Conservation (phyloP, 2,888 invertebrate species). For the Leptopilina syphax region DNA sequence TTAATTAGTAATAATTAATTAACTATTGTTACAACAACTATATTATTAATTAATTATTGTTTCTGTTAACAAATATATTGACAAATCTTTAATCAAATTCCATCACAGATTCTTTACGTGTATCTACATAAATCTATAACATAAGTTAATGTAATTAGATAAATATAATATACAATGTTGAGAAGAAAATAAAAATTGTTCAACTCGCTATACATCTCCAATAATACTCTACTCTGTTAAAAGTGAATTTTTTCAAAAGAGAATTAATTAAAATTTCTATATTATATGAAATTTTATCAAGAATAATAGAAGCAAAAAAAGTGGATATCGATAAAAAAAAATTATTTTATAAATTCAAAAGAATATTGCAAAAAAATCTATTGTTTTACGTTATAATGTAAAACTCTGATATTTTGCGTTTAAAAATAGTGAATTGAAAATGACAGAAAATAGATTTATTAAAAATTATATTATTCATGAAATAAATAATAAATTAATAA, state of each 20-base stretch:
- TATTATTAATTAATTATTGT: too few relatives aligned
- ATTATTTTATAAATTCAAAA: neutral
- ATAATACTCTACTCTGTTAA: neutral
- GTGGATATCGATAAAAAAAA: neutral
- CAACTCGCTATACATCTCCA: neutral
- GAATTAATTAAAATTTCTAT: neutral
- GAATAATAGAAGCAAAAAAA: neutral
- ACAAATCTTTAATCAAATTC: too few relatives aligned
- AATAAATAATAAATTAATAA: neutral
- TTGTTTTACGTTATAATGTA: too few relatives aligned
- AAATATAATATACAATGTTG: neutral
- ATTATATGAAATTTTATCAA: too few relatives aligned
- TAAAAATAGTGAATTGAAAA: neutral
- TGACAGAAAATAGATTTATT: neutral
- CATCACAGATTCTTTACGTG: neutral
- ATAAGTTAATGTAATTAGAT: constrained; percentile 9
- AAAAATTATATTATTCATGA: neutral
- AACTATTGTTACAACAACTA: too few relatives aligned
- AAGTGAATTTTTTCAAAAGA: neutral
- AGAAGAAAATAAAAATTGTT: neutral
- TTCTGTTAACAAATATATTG: too few relatives aligned
- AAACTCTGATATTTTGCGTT: too few relatives aligned
- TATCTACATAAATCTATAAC: neutral
- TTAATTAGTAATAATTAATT: too few relatives aligned
- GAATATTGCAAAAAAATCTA: too few relatives aligned